Conservation (phyloP, 2,888 invertebrate genomes). For the Digitonthophagus gazella region DNA sequence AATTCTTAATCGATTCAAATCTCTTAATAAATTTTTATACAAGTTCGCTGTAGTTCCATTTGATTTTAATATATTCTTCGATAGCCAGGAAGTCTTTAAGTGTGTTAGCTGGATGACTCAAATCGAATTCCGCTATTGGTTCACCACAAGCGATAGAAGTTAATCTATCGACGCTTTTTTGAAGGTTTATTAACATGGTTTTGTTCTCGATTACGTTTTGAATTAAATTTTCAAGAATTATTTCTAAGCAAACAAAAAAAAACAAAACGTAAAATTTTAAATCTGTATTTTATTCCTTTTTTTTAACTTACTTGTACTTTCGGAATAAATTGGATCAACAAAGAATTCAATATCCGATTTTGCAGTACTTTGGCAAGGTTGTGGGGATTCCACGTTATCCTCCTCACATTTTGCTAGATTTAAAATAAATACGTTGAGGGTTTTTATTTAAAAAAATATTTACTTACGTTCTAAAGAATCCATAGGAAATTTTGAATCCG, state of each 20-base stretch:
- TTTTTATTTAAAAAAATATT: background rate
- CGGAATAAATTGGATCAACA: constrained; percentile 16
- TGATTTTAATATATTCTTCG: constrained; percentile 28
- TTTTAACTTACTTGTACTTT: constrained; percentile 24
- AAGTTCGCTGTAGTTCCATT: constrained; percentile 26
- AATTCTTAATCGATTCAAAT: background rate
- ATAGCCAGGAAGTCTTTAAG: constrained; percentile 27
- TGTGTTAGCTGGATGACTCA: constrained; percentile 25
- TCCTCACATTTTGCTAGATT: no score
- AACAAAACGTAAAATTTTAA: background rate
- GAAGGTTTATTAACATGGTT: constrained; percentile 17
- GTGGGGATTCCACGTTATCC: background rate
- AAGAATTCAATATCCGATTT: background rate
- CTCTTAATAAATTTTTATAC: constrained; percentile 17
- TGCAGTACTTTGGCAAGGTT: background rate
- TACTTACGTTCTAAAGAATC: background rate
- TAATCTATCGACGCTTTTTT: constrained; percentile 26
- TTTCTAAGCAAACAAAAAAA: constrained; percentile 20
- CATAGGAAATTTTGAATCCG: background rate
- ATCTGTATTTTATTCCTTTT: background rate
- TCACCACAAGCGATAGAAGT: constrained; percentile 27
- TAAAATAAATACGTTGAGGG: background rate
- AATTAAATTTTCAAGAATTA: constrained; percentile 20
- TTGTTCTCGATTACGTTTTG: constrained; percentile 24
- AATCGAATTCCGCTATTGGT: constrained; percentile 25